Percentiles rank a stretch among this genome's conserved stretches.
Conservation (phyloP, 2,113 vertebrate species). For the Ptyas mucosa region DNA sequence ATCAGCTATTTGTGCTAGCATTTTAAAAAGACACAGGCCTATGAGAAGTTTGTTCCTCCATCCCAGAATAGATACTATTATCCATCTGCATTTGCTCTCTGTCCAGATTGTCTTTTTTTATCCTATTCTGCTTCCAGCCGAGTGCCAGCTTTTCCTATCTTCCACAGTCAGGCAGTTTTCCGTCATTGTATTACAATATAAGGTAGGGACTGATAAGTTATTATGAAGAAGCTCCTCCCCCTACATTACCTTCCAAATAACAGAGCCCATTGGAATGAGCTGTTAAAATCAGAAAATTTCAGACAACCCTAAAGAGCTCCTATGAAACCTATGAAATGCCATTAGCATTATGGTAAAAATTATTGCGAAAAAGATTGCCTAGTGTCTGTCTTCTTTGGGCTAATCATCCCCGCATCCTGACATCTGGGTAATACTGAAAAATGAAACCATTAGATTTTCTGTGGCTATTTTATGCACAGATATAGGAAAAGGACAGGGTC, state of each 20-base stretch:
- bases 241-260: not conserved
- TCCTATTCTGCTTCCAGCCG: not conserved
- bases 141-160: not conserved
- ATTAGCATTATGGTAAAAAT: not conserved
- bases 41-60: not conserved
- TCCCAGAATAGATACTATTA: not conserved
- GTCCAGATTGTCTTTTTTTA: not conserved
- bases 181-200: not conserved
- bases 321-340: not conserved
- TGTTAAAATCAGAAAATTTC: not conserved
- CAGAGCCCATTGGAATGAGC: not conserved
- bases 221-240: not conserved
- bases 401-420: rapidly evolving
- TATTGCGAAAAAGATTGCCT: slow-evolving; percentile 7
- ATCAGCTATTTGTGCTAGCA: not conserved
- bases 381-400: slow-evolving; percentile 22
- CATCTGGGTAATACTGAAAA: not conserved
- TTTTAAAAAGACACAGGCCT: not conserved
- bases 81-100: not conserved
- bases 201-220: not conserved
- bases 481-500: not conserved
- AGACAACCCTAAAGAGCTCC: not conserved
- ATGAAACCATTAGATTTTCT: not conserved
- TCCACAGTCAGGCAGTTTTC: not conserved
- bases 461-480: not conserved